A percentile compares a stretch with the other conserved stretches of the same genome.
These are phyloP conservation scores for Scaptomyza pallida DNA, from an alignment of 1,140 invertebrate genomes.

Conservation along the genomic window DNA sequence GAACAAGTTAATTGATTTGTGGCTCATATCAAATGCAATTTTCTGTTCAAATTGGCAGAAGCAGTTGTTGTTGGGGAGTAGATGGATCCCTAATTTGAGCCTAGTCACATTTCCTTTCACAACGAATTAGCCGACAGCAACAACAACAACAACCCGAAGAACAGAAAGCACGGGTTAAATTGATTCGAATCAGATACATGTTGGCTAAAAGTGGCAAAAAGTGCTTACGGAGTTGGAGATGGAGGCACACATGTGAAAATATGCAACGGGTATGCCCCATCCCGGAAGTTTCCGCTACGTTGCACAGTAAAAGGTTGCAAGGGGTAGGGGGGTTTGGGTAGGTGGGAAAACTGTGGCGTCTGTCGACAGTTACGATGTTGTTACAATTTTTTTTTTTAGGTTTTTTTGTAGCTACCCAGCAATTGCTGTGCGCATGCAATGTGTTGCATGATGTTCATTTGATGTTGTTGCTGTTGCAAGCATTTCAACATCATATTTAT, in stretches of 20 bases:
- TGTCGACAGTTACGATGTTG: conserved; percentile 59
- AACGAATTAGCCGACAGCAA: conserved; percentile 31
- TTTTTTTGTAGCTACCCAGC: conserved; percentile 33
- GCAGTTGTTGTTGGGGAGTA: background rate
- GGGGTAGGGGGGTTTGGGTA: background rate
- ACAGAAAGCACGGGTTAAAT: conserved; percentile 43
- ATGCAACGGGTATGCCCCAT: conserved; percentile 29
- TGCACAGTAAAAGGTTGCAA: conserved; percentile 19
- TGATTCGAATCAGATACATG: conserved; percentile 27
- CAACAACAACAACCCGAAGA: conserved; percentile 20
- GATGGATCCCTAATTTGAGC: conserved; percentile 25
- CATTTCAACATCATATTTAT: conserved; percentile 59
- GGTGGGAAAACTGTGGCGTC: conserved; percentile 38
- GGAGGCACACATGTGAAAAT: conserved; percentile 43
- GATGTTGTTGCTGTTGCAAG: conserved; percentile 23
- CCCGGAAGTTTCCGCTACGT: conserved; percentile 59
- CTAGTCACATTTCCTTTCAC: conserved; percentile 44
- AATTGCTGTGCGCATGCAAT: conserved; percentile 69
- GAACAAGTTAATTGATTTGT: conserved; percentile 44
- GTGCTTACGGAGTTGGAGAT: background rate
- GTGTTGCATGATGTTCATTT: conserved; percentile 66
- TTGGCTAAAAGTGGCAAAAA: conserved; percentile 23
- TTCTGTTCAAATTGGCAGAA: conserved; percentile 14
- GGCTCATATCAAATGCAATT: conserved; percentile 38
- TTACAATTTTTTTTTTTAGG: too few relatives aligned